These are phyloP conservation scores for Leucozona laternaria DNA, from an alignment of 2,888 invertebrate genomes.

Conservation along the genomic window DNA sequence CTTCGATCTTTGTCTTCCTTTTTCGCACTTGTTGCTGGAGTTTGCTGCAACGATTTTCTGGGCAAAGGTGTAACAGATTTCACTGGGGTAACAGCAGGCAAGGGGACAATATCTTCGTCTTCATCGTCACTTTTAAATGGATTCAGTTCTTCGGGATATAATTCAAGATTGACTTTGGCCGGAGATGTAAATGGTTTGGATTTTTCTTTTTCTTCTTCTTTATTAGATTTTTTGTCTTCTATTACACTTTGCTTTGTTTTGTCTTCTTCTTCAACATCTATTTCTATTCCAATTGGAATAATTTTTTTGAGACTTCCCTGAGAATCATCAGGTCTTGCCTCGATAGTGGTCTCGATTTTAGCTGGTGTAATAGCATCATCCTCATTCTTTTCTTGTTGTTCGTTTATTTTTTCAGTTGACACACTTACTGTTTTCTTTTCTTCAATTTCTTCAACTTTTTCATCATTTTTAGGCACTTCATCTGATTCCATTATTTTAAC, in stretches of 20 bases:
- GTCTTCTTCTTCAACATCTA: slow-evolving; percentile 20
- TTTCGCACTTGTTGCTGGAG: slow-evolving; percentile 34
- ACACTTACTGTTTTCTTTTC: slow-evolving; percentile 31
- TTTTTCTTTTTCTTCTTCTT: slow-evolving; percentile 4
- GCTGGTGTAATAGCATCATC: slow-evolving; percentile 14
- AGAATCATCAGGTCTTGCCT: slow-evolving; percentile 9
- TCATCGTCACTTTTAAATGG: slow-evolving; percentile 91
- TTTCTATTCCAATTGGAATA: slow-evolving; percentile 66
- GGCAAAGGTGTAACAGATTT: slow-evolving; percentile 61
- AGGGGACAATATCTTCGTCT: slow-evolving; percentile 82
- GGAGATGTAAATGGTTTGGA: slow-evolving; percentile 56
- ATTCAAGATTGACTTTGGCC: slow-evolving; percentile 68
- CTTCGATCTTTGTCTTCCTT: slow-evolving; percentile 76
- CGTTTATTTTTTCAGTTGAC: slow-evolving; percentile 48
- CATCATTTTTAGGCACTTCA: slow-evolving; percentile 74
- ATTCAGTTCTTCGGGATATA: slow-evolving; percentile 92
- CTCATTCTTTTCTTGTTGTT: slow-evolving; percentile 19
- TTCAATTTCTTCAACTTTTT: slow-evolving; percentile 37
- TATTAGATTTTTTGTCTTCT: neutral
- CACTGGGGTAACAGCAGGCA: slow-evolving; percentile 44
- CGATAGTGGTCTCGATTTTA: slow-evolving; percentile 7
- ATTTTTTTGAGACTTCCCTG: slow-evolving; percentile 30
- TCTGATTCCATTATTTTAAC: slow-evolving; percentile 56
- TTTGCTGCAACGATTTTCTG: slow-evolving; percentile 55
- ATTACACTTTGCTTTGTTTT: slow-evolving; percentile 46